Evolutionary conservation across 2,888 invertebrate species (phyloP), one percentile per base, ranked within the genome.

Genomic region (Epinotia brunnichana): DNA sequence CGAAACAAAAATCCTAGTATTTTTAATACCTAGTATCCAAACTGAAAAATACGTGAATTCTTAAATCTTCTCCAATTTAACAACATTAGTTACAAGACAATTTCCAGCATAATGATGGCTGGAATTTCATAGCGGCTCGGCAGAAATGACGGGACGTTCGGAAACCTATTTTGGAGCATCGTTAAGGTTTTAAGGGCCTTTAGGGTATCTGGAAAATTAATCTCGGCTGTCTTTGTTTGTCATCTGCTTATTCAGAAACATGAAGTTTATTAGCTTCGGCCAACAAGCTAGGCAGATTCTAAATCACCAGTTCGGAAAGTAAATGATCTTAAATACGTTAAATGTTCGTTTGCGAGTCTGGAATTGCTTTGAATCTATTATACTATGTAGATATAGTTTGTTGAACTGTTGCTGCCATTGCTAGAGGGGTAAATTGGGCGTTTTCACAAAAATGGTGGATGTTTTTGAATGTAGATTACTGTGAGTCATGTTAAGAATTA

Each of bases 51-150:
- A 19, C 60, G 13, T 54, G 21, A 21, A 41, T 56, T 64, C 41
- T 51, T 63, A 35, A 75, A n/a, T n/a, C n/a, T n/a, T n/a, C n/a
- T n/a, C n/a, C n/a, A 76, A 78, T 78, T 79, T 79, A 78, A 77
- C 78, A 77, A 74, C 74, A 76, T 75, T 72, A 73, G 77, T 76
- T 75, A 76, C 77, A 76, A 77, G 74, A 78, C 75, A 77, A 77
- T 79, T 78, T 75, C 62, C 73, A 77, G 74, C 63, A 75, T 70
- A 66, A 72, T 74, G 60, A 68, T 64, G 57, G 60, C 11, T 54
- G 69, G 39, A 68, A 64, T 63, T 74, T 73, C 44, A 70, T 62
- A 53, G 41, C 48, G 53, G 11, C 44, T 56, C 48, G 62, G 15
- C 44, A 44, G 35, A 51, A 63, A 63, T 73, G 51, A 57, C 63